These are phyloP conservation scores for Helicolenus hilgendorfi DNA, from an alignment of 2,797 vertebrate species.

Conservation along the genomic window DNA sequence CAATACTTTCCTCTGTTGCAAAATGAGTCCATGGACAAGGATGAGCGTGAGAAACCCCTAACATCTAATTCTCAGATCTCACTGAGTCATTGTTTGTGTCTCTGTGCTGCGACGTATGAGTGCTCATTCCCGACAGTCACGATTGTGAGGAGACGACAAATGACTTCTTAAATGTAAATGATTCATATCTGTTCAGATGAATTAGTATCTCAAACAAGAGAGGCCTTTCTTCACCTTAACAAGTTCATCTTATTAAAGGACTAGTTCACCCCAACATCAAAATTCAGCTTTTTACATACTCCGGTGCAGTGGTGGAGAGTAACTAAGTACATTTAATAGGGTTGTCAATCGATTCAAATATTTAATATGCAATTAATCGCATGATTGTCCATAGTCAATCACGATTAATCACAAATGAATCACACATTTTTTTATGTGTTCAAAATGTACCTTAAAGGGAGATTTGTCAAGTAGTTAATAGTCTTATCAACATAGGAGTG, in stretches of 20 bases:
- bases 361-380: no score
- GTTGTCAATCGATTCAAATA: no score
- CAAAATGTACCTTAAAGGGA: no score
- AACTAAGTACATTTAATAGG: not conserved
- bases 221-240: not conserved
- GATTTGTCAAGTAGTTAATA: no score
- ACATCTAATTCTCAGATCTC: slow-evolving; percentile 24
- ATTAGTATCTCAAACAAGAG: not conserved
- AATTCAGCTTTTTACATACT: not conserved
- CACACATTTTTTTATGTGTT: no score
- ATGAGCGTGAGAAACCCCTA: slow-evolving; percentile 51
- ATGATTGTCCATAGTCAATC: no score
- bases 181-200: not conserved
- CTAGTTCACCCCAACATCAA: not conserved
- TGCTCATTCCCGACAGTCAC: not conserved
- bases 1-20: slow-evolving; percentile 55
- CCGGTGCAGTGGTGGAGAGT: not conserved
- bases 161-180: not conserved
- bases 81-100: slow-evolving; percentile 32
- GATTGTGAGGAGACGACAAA: not conserved
- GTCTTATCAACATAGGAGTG: no score
- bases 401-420: no score
- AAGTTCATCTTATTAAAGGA: not conserved
- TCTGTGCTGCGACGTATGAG: not conserved
- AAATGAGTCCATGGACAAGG: slow-evolving; percentile 47